A percentile compares a stretch with the other conserved stretches of the same genome.
phyloP scores from a whole-genome alignment of 2,113 vertebrate species.

The Oryzias woworae region DNA sequence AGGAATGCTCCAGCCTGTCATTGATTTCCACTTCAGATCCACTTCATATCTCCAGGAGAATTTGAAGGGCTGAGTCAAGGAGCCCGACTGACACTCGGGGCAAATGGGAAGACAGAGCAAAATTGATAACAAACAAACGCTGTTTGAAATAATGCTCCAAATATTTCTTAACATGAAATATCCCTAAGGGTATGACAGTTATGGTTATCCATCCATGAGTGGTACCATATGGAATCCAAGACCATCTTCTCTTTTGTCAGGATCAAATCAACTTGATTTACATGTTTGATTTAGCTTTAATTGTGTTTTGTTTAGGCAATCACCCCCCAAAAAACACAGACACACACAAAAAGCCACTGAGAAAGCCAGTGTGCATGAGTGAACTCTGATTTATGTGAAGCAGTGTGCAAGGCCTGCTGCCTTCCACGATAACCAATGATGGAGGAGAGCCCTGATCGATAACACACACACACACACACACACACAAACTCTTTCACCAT shows the following conservation, averaged over 20 bases:
- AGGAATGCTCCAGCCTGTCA: constrained; percentile 15
- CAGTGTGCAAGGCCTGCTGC: constrained; percentile 32
- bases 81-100: constrained; percentile 18
- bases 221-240: no score
- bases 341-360: not conserved
- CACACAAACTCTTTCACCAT: constrained; percentile 1
- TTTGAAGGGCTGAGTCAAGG: constrained; percentile 9
- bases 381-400: constrained; percentile 43
- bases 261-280: no score
- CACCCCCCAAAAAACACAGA: not conserved
- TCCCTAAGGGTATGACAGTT: no score
- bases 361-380: constrained; percentile 2
- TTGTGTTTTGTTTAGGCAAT: constrained; percentile 6
- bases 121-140: no score
- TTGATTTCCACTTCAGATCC: constrained; percentile 48
- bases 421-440: constrained; percentile 59
- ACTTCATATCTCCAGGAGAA: constrained; percentile 36
- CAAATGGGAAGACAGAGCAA: not conserved
- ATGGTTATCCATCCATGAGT: no score
- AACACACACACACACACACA: constrained; percentile 12
- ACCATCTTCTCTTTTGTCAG: no score
- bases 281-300: constrained; percentile 21
- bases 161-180: no score
- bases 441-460: constrained; percentile 54
- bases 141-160: no score